Evolutionary conservation across 2,888 invertebrate genomes (phyloP).

Genomic region (Acanthosepion pharaonis): DNA sequence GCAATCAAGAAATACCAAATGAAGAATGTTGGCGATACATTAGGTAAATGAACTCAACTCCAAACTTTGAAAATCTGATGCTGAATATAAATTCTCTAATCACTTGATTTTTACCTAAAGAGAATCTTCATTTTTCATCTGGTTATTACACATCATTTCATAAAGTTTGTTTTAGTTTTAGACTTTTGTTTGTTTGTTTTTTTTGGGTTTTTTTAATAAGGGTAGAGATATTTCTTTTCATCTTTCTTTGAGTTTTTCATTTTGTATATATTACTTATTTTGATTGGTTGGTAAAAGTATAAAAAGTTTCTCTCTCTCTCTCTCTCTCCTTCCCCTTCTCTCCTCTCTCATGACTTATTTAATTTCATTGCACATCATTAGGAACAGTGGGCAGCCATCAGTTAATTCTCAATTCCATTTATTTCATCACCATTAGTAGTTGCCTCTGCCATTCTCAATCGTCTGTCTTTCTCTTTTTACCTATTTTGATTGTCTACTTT

Average conservation of each 20-base stretch:
- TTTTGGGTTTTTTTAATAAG: not conserved
- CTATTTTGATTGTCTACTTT: conserved; percentile 33
- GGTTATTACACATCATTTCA: not conserved
- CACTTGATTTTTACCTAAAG: not conserved
- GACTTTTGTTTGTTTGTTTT: not conserved
- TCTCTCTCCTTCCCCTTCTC: not conserved
- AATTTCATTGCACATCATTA: conserved; percentile 21
- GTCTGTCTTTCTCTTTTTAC: not conserved
- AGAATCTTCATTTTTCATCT: conserved; percentile 16
- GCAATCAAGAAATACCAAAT: conserved; percentile 33
- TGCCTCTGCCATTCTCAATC: conserved; percentile 8
- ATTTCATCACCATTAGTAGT: conserved; percentile 18
- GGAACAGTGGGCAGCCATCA: conserved; percentile 33
- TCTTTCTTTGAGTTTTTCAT: not conserved
- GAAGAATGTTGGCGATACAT: not conserved
- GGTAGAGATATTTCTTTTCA: not conserved
- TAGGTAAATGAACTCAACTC: conserved; percentile 12
- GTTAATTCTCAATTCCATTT: conserved; percentile 33
- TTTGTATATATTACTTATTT: not conserved
- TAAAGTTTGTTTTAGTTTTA: not conserved
- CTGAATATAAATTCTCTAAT: conserved; percentile 22
- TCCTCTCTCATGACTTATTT: not conserved
- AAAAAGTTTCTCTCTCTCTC: not conserved
- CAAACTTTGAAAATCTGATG: not conserved
- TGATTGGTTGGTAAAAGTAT: not conserved